Base-by-base conservation (phyloP, 2,797 vertebrate species). In the Pitangus sulphuratus region DNA sequence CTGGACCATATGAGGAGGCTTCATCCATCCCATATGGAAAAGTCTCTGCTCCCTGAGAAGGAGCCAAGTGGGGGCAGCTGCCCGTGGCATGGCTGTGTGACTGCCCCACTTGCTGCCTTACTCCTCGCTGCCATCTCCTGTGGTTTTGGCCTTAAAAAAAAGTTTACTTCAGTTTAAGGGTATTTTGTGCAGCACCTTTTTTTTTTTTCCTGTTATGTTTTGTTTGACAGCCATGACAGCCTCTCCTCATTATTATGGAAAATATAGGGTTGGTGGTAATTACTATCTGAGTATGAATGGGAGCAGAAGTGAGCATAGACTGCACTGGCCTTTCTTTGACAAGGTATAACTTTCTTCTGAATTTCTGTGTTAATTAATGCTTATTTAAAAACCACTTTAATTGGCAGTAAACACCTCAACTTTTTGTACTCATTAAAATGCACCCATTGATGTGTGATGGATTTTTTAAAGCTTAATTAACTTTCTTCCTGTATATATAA, bases 201-300 rank as follows among this genome's bases (percentile, higher is more conserved):
- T 95, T 97, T 58, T 31, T 82, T 96, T 31, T 66, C 57, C 83
- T 91, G 91, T 98, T 98, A 98, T 97, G 96, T 90, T 86, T 98
- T 98, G 97, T 98, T 98, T 98, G 98, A 98, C 97, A 98, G 98
- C 98, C 98, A 97, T 98, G 98, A 98, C 98, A 98, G 98, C 97
- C 97, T 98, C 94, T 98, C 98, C 98, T 98, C 98, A 99, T 99
- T 99, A 98, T 98, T 98, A 98, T 99, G 98, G 98, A 98, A 99
- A 99, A 98, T 99, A 98, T 98, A 98, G 98, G 98, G 98, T 99
- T 99, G 98, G 98, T 97, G 97, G 98, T 99, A 99, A 99, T 99
- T 99, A 98, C 98, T 98, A 97, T 98, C 98, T 98, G 98, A 98
- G 98, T 98, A 98, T 98, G 98, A 98, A 99, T 98, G 98, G 98